Base-by-base conservation (phyloP, 2,888 invertebrate genomes). In the Cantharis nigra region DNA sequence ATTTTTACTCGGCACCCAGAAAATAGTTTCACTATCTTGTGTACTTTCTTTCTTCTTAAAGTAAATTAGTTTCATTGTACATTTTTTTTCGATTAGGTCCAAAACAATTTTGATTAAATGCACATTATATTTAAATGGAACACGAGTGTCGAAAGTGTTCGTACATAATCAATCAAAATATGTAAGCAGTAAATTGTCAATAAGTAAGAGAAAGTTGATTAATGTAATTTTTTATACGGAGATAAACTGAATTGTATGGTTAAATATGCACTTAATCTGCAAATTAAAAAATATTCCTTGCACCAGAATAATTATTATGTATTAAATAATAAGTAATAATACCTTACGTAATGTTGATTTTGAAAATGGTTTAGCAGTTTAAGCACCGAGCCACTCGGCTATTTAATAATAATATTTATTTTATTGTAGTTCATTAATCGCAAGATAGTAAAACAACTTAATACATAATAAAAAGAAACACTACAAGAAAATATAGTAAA, bases 141-240 rank as follows among this genome's bases (percentile, higher is more conserved):
- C 49, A n/a, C 49, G 65, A 23, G 23, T 67, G 65, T 67, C 26
- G 65, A 67, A 67, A 67, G 65, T 49, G 4, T 67, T 67, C 65
- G 65, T 67, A 23, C 26, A 67, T 67, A 67, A 67, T 67, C 65
- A 67, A 67, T 67, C 65, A 67, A 16, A 67, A n/a, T 67, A n/a
- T 23, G 26, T 26, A 26, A 67, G 65, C 11, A 67, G 26, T 26
- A 67, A 67, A 67, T 67, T 67, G 20, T 67, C n/a, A 23, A 23
- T 20, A 23, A 67, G 18, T 67, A 23, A 18, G 65, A 67, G 65
- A 67, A 67, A 67, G 65, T 67, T 67, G 20, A 23, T 67, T 67
- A 67, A 67, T 49, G 49, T 49, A 49, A 49, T 49, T 49, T 49
- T 49, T 49, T 49, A 9, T 49, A 49, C 49, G 49, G 4, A n/a